Evolutionary conservation across 2,888 invertebrate species (phyloP).

Genomic region (Teinopalpus imperialis): DNA sequence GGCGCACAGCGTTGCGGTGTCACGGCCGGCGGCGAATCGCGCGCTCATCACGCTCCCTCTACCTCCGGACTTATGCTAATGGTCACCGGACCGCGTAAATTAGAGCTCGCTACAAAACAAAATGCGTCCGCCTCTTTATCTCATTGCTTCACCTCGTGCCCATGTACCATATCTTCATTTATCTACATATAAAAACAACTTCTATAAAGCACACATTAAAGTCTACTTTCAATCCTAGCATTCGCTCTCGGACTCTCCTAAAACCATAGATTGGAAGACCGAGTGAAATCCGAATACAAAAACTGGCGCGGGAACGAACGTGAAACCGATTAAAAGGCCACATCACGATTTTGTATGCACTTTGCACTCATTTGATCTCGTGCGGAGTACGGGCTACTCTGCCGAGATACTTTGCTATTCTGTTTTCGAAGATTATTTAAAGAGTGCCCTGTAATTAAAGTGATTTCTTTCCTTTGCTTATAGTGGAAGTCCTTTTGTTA

Average conservation of each 20-base stretch:
- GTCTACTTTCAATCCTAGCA: conserved; percentile 47
- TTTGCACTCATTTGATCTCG: conserved; percentile 77
- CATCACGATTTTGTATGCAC: conserved; percentile 82
- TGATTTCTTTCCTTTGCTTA: conserved; percentile 36
- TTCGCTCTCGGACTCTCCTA: conserved; percentile 49
- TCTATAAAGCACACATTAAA: conserved; percentile 49
- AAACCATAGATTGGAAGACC: conserved; percentile 65
- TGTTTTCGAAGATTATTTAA: conserved; percentile 66
- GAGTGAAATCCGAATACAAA: conserved; percentile 78
- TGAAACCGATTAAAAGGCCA: conserved; percentile 80
- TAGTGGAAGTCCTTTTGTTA: conserved; percentile 19
- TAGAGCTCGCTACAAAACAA: conserved; percentile 74
- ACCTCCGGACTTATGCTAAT: conserved; percentile 76
- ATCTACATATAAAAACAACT: conserved; percentile 44
- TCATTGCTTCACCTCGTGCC: conserved; percentile 60
- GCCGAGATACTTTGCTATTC: conserved; percentile 62
- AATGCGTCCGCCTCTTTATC: conserved; percentile 77
- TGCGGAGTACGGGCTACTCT: conserved; percentile 56
- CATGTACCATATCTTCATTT: conserved; percentile 36
- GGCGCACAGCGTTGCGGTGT: conserved; percentile 43
- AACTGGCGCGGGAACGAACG: conserved; percentile 77
- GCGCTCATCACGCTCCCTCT: conserved; percentile 69
- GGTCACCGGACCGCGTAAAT: conserved; percentile 76
- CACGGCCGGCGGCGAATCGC: conserved; percentile 63
- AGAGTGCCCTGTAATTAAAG: conserved; percentile 69